Evolutionary conservation across 1,140 invertebrate genomes (phyloP).

Genomic region (Bathynomus jamesi): DNA sequence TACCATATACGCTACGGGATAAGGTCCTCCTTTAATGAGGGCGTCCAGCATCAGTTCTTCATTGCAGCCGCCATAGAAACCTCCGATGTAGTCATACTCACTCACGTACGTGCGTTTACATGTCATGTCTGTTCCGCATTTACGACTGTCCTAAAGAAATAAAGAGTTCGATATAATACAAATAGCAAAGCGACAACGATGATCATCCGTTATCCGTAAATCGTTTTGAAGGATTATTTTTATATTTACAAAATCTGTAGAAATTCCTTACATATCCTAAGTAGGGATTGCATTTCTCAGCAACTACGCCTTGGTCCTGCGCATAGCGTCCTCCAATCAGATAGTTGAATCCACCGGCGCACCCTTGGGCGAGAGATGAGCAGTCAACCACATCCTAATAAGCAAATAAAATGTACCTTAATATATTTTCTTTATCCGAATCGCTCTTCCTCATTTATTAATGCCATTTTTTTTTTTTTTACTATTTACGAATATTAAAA

Average conservation of each 20-base stretch:
- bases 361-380: constrained; percentile 48
- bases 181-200: background rate
- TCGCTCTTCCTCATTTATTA: too few relatives aligned
- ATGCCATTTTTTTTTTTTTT: too few relatives aligned
- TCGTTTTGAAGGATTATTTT: background rate
- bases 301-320: constrained; percentile 3
- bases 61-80: constrained; percentile 45
- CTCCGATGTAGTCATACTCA: constrained; percentile 48
- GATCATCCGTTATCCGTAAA: background rate
- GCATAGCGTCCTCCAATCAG: constrained; percentile 47
- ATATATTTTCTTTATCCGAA: too few relatives aligned
- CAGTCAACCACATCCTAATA: constrained; percentile 48
- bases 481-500: too few relatives aligned
- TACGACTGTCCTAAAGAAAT: background rate
- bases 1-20: constrained; percentile 49
- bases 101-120: constrained; percentile 41
- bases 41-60: constrained; percentile 48
- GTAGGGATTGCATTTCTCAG: constrained; percentile 11
- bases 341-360: constrained; percentile 51
- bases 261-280: background rate
- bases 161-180: background rate
- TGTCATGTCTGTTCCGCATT: background rate
- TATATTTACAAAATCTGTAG: background rate
- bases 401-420: too few relatives aligned
- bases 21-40: constrained; percentile 48